Evolutionary conservation across 2,797 vertebrate species (phyloP), one percentile per base, ranked within the genome.

Genomic region (Champsocephalus gunnari): DNA sequence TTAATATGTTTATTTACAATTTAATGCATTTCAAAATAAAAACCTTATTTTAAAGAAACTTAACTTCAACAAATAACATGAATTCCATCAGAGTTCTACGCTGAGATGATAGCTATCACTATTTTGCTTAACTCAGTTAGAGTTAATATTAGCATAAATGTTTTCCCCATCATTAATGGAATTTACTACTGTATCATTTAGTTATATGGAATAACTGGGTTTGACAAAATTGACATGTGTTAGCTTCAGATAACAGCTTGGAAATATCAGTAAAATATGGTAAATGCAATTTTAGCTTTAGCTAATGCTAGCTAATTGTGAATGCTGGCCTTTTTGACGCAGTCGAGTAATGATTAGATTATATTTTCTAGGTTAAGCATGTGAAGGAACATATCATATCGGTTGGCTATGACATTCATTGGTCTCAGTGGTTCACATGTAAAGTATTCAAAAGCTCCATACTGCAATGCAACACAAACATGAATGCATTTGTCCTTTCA

Each of bases 401-500:
- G 51, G 14, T 44, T 62, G 70, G 53, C 56, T 58, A 16, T 38
- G 59, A 84, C 81, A 87, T 87, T 84, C 70, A 73, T 73, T 80
- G 45, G 84, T 86, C 73, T 75, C 62, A 62, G 68, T 73, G 79
- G 49, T 74, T 61, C 24, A 43, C 9, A 1, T 28, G 28, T 60
- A 21, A 82, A 74, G 67, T 10, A 57, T 63, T 69, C 21, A 61
- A 64, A 75, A 12, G 66, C 66, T 73, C 62, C 14, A 28, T 41
- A 9, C 8, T 38, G 34, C 8, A 71, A 79, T 59, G 75, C 60
- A 53, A 64, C 47, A 79, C 19, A 79, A 79, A 82, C 56, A 67
- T 8, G 3, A 54, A 60, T 66, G 50, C 17, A 24, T 32, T 68
- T 32, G 10, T 21, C 19, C 47, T 16, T 24, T 71, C 44, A 54